Base-by-base conservation (phyloP, 2,797 vertebrate genomes). In the Heteromormyrus szaboi region DNA sequence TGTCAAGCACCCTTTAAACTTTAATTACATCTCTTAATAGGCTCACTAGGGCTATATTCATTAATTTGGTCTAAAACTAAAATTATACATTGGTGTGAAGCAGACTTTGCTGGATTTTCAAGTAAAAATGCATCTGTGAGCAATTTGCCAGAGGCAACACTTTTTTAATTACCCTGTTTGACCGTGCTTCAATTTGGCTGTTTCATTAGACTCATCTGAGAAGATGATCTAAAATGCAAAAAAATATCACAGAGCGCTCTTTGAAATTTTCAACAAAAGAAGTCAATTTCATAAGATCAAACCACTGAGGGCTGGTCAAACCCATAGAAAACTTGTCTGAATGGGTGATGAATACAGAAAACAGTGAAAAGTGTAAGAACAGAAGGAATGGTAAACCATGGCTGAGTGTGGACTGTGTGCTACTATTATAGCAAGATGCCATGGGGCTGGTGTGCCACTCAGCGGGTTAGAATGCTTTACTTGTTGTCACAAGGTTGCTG, bases 91-190 rank as follows among this genome's bases (percentile, higher is more conserved):
- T 72, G 12, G 29, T 29, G 29, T 65, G 83, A 76, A 53, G 59
- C 83, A 89, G 19, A 72, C 50, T 86, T 41, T 53, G 50, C 11
- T 37, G 8, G 54, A 86, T 86, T 89, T 19, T 86, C 53, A 81
- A 79, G 72, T 7, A 44, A 79, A 50, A 89, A 65, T 29, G 19
- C 33, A 85, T 85, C 25, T 72, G 19, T 86, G 56, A 72, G 14
- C 14, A 50, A 72, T 54, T 90, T 87, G 89, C 76, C 25, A 54
- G 90, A 89, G 91, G 90, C 90, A 89, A 88, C 86, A 91, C 91
- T 88, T 53, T 65, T 90, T 91, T 90, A 92, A 94, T 95, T 92
- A 92, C 91, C 91, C 92, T 91, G 76, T 93, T 93, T 93, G 91
- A 93, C 90, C 91, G 91, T 93, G 92, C 91, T 91, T 91, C 87